These are phyloP conservation scores for Silurus asotus DNA, from an alignment of 2,113 vertebrate species.

Conservation along the genomic window DNA sequence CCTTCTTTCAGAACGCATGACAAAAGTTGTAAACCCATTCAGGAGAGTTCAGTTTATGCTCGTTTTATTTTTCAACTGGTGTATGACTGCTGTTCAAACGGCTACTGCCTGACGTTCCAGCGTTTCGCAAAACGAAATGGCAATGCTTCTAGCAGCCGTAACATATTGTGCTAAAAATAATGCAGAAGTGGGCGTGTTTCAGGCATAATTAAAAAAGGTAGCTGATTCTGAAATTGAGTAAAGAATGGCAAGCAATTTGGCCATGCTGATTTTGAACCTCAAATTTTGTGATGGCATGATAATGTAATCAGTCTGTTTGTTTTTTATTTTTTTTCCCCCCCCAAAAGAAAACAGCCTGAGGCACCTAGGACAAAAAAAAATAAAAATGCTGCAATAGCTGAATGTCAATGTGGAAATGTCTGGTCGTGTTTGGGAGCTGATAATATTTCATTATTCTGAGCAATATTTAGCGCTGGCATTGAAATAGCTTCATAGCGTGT, in stretches of 20 bases:
- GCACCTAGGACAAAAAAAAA: constrained; percentile 15
- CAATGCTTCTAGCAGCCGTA: constrained; percentile 44
- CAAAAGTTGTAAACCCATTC: too few species aligned
- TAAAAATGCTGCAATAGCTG: constrained; percentile 37
- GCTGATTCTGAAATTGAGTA: constrained; percentile 67
- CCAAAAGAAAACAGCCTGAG: neutral
- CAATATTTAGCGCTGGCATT: constrained; percentile 53
- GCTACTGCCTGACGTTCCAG: constrained; percentile 23
- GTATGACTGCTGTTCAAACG: neutral
- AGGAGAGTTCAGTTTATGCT: neutral
- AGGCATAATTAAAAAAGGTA: constrained; percentile 71
- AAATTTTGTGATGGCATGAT: constrained; percentile 66
- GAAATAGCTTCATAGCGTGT: constrained; percentile 50
- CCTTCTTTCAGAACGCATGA: neutral
- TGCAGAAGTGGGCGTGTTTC: constrained; percentile 58
- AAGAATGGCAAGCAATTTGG: constrained; percentile 68
- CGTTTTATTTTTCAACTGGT: neutral
- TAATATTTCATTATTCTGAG: constrained; percentile 55
- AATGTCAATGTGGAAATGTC: constrained; percentile 65
- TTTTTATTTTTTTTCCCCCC: constrained; percentile 14
- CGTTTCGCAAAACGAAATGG: constrained; percentile 47
- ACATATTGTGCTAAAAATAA: constrained; percentile 20
- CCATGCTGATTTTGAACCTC: constrained; percentile 60
- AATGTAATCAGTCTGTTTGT: constrained; percentile 63
- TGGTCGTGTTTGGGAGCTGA: constrained; percentile 61